Percentiles rank a stretch among this genome's conserved stretches.
These are phyloP conservation scores for Phylloscopus trochilus DNA, from an alignment of 2,113 vertebrate species.

Conservation along the genomic window DNA sequence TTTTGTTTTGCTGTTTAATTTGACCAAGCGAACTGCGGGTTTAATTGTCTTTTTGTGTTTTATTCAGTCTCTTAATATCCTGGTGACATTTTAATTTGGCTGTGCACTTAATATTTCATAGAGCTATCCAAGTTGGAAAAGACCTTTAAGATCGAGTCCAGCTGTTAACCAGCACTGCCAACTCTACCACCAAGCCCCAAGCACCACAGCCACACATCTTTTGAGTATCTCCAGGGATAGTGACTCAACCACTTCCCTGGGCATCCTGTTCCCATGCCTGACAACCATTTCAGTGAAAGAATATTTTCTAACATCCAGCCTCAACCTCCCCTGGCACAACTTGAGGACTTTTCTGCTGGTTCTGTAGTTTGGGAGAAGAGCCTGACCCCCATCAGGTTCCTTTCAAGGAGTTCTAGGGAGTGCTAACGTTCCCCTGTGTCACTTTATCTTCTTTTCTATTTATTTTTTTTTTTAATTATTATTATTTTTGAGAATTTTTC, in stretches of 20 bases:
- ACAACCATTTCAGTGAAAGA: neutral
- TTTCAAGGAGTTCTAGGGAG: neutral
- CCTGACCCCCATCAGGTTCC: neutral
- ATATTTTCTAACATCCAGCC: neutral
- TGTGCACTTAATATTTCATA: neutral
- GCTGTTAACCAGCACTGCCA: neutral
- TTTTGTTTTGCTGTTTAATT: neutral
- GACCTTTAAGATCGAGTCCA: neutral
- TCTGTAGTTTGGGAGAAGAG: neutral
- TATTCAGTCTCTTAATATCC: neutral
- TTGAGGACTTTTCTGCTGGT: neutral
- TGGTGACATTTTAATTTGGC: neutral
- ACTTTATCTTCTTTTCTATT: too few relatives aligned
- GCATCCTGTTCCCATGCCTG: neutral
- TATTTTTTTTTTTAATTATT: too few relatives aligned
- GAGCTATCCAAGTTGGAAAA: neutral
- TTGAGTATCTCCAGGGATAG: too few relatives aligned
- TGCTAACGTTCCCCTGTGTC: rapidly evolving
- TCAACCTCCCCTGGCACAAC: neutral
- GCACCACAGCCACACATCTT: too few relatives aligned
- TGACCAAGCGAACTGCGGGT: neutral
- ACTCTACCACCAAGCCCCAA: neutral
- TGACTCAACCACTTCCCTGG: neutral
- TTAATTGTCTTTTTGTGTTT: neutral
- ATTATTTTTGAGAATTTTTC: too few relatives aligned